Evolutionary conservation across 2,888 invertebrate genomes (phyloP), one percentile per base, ranked within the genome.

Genomic region (Matsumyia berberina): DNA sequence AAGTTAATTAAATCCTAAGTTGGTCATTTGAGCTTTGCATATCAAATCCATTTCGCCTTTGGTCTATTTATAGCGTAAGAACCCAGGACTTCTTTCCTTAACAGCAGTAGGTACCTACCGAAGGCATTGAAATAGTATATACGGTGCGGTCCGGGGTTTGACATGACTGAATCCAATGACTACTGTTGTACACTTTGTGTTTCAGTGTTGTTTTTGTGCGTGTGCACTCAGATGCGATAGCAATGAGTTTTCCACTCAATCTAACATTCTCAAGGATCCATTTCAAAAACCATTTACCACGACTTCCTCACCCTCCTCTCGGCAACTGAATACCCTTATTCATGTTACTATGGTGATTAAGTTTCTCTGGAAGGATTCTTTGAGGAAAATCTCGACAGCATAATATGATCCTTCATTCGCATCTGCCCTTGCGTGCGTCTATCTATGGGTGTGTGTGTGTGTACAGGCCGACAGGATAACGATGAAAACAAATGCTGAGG

Each of bases 1-100:
- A 74, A 74, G 66, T 74, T 74, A 66, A 74, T 74, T 74, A 74
- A 74, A 66, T 74, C 24, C 24, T 55, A 42, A 46, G 64, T 55
- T 53, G 57, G 51, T 53, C 39, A 66, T 66, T 55, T 15, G 35
- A 55, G 72, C 44, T 66, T 35, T 66, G 55, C 15, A 74, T 46
- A 64, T 64, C 9, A 44, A 46, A 44, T 15, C 33, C 42, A 62
- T 64, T 64, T 15, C 17, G 9, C 46, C 35, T 33, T 17, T 12
- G 33, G 11, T 42, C 53, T 51, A 64, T 64, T 73, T 73, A 17
- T 46, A 62, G 33, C 8, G n/a, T 51, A 29, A 33, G n/a, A 33
- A 55, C 24, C 64, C 24, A 31, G 33, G 11, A 9, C 19, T 12
- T 24, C 39, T 42, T 24, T 35, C n/a, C 11, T 31, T 19, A 57